Evolutionary conservation across 2,797 vertebrate genomes (phyloP).

Genomic region (Ataeniobius toweri): DNA sequence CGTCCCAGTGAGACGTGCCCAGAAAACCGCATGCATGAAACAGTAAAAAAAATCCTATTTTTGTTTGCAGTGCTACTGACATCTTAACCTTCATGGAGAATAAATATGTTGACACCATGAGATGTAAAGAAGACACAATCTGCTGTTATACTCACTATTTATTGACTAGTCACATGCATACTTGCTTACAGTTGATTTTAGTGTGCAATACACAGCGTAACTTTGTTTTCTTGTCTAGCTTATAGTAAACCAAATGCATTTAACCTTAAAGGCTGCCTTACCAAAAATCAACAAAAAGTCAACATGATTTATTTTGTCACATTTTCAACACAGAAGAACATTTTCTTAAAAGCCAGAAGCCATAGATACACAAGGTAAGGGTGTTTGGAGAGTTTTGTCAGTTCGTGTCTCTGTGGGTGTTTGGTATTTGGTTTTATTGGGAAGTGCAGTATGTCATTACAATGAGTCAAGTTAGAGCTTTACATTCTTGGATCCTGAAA

Average conservation of each 20-base stretch:
- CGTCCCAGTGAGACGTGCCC: not conserved
- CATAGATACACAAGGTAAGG: conserved; percentile 44
- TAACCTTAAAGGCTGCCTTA: conserved; percentile 71
- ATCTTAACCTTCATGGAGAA: not conserved
- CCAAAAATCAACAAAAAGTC: conserved; percentile 69
- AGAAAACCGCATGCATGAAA: not conserved
- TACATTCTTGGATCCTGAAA: conserved; percentile 10
- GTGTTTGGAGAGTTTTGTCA: conserved; percentile 1
- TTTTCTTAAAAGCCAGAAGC: conserved; percentile 57
- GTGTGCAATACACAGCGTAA: conserved; percentile 74
- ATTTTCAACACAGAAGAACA: conserved; percentile 64
- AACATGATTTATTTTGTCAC: conserved; percentile 61
- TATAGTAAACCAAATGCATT: conserved; percentile 63
- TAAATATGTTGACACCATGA: not conserved
- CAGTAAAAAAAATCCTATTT: not conserved
- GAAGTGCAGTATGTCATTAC: not conserved
- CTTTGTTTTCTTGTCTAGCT: conserved; percentile 62
- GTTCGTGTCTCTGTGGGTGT: not conserved
- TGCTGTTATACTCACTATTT: conserved; percentile 70
- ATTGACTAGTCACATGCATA: conserved; percentile 84
- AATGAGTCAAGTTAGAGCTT: conserved; percentile 22
- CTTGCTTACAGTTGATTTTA: conserved; percentile 78
- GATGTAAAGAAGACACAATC: conserved; percentile 5
- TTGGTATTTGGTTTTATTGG: not conserved
- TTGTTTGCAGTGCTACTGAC: not conserved